Evolutionary conservation across 92 coral and sea anemone species (phyloP).

Genomic region (Bergia sp.): DNA sequence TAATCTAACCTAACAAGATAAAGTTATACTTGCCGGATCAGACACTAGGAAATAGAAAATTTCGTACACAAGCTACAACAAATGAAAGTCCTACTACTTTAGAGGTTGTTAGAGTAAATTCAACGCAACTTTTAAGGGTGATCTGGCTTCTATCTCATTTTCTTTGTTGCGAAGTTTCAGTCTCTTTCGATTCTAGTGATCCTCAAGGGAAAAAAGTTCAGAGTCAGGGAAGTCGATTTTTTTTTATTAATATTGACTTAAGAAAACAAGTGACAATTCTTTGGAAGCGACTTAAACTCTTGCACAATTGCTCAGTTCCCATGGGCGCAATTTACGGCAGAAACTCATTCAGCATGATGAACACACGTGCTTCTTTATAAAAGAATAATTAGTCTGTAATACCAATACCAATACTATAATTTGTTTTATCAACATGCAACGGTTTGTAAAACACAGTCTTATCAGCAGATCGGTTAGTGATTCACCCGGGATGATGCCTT

Average conservation of each 20-base stretch:
- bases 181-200: background rate
- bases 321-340: background rate
- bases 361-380: background rate
- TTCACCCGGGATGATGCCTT: too few relatives aligned
- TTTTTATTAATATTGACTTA: too few relatives aligned
- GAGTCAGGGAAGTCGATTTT: too few relatives aligned
- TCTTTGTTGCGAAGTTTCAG: background rate
- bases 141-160: background rate
- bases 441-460: background rate
- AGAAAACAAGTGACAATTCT: background rate
- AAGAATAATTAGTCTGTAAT: background rate
- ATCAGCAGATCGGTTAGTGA: background rate
- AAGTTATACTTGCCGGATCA: too few relatives aligned
- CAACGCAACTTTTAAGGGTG: background rate
- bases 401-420: too few relatives aligned
- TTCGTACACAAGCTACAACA: background rate
- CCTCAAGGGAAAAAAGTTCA: too few relatives aligned
- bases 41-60: background rate
- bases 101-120: background rate
- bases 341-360: background rate
- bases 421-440: background rate
- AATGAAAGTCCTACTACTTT: background rate
- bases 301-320: background rate
- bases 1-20: too few relatives aligned
- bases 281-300: background rate